Base-by-base conservation (phyloP, 1,140 invertebrate species). In the Macrobrachium rosenbergii region DNA sequence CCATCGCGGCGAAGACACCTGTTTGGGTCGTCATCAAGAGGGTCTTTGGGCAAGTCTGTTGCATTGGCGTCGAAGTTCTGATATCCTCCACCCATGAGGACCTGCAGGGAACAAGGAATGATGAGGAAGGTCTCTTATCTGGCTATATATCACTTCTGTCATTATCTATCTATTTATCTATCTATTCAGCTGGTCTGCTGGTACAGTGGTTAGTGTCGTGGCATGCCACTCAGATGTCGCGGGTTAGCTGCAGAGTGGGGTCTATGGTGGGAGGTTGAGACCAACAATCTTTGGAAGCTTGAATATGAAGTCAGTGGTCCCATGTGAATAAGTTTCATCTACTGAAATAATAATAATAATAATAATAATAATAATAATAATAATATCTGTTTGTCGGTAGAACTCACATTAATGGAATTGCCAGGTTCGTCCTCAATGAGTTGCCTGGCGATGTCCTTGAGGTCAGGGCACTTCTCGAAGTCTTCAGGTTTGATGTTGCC, bases 361-460 rank as follows among this genome's bases (percentile, higher is more conserved):
- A 37, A n/a, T n/a, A n/a, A n/a, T n/a, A n/a, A n/a, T n/a, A 37
- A 37, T 37, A 37, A 37, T 37, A 37, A 37, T 37, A 37, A 37
- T 37, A 37, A 37, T 37, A 37, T 37, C 28, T 21, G 21, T 59
- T 21, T 79, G 10, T 45, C 19, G 21, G 10, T 23, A 21, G 73
- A 23, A 62, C 76, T 78, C 37, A 87, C 85, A 60, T 80, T 69
- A 17, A 87, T 14, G 14, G 45, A 80, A 58, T 37, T 75, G 6
- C 85, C 85, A 23, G 90, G 89, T 6, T 77, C 69, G 52, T 90
- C 84, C 79, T 91, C 90, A 45, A 91, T 82, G n/a, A 91, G 69
- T 75, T 91, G 90, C 59, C 63, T 75, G 16, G 90, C 90, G 23
- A 91, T 90, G 67, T 91, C 90, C 77, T 88, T 89, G 45, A 82